Percentiles rank a stretch among this genome's conserved stretches.
phyloP scores from a whole-genome alignment of 2,888 invertebrate species.

The Nephrotoma appendiculata region DNA sequence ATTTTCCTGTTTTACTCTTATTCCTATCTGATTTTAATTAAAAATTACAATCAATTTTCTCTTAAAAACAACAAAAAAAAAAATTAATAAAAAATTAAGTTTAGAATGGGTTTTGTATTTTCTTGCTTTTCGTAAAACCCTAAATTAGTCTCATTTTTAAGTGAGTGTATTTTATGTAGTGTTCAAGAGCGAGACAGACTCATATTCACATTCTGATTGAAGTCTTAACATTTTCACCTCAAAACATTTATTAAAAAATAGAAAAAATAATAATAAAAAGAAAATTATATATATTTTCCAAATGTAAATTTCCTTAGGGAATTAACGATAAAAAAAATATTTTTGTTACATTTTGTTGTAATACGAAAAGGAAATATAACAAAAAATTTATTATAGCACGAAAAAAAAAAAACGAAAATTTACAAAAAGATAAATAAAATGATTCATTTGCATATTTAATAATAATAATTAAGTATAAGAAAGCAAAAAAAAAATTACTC shows the following conservation, averaged over 20 bases:
- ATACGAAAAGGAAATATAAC: neutral
- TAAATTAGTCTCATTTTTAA: neutral
- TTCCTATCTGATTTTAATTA: constrained; percentile 2
- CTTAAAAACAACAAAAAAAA: neutral
- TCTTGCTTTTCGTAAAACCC: neutral
- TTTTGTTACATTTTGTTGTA: neutral
- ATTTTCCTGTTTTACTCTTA: neutral
- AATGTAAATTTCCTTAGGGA: neutral
- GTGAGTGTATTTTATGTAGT: neutral
- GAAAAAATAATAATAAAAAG: neutral
- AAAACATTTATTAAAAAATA: neutral
- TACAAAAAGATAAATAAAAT: neutral
- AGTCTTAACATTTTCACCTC: neutral
- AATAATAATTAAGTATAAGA: neutral
- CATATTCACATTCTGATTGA: neutral
- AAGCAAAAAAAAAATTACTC: neutral
- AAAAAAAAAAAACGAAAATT: neutral
- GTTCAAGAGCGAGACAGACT: neutral
- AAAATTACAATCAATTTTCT: constrained; percentile 4
- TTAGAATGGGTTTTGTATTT: neutral
- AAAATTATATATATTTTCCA: neutral
- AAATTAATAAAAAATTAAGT: neutral
- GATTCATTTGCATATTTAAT: neutral
- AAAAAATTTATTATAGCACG: neutral
- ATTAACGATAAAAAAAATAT: neutral